Percentiles rank a stretch among this genome's conserved stretches.
phyloP scores from a whole-genome alignment of 1,140 invertebrate species.

The Gryon sp. region DNA sequence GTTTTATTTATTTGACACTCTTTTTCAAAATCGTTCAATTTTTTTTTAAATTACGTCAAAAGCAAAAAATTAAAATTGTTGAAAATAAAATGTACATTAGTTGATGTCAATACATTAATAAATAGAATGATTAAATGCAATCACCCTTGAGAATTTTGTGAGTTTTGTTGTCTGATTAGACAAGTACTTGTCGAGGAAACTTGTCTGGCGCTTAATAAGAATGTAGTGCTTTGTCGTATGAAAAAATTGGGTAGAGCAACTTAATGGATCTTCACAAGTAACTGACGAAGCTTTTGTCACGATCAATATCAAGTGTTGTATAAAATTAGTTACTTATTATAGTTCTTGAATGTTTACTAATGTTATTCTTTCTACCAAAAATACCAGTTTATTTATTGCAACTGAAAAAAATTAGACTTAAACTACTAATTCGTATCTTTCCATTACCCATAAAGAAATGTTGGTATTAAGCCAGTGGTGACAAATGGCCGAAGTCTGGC shows the following conservation, averaged over 20 bases:
- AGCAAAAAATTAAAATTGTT: not conserved
- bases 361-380: no score
- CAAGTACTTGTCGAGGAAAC: slow-evolving; percentile 44
- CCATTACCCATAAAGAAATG: no score
- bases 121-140: slow-evolving; percentile 25
- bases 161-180: slow-evolving; percentile 45
- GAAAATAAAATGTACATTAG: not conserved
- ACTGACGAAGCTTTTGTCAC: slow-evolving; percentile 30
- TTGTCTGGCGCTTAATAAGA: slow-evolving; percentile 46
- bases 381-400: no score
- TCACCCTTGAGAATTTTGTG: slow-evolving; percentile 7
- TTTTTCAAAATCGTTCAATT: no score
- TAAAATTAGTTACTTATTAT: not conserved
- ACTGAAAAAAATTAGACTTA: no score
- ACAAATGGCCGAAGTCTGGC: no score
- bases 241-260: slow-evolving; percentile 37
- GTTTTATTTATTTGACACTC: no score
- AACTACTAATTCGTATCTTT: no score
- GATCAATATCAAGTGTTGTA: slow-evolving; percentile 19
- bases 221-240: slow-evolving; percentile 37
- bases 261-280: slow-evolving; percentile 30
- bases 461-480: no score
- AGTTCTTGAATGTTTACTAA: no score
- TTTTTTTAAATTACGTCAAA: no score
- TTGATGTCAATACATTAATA: not conserved